These are phyloP conservation scores for Brevimyrus niger DNA, from an alignment of 2,113 vertebrate genomes.

Conservation along the genomic window DNA sequence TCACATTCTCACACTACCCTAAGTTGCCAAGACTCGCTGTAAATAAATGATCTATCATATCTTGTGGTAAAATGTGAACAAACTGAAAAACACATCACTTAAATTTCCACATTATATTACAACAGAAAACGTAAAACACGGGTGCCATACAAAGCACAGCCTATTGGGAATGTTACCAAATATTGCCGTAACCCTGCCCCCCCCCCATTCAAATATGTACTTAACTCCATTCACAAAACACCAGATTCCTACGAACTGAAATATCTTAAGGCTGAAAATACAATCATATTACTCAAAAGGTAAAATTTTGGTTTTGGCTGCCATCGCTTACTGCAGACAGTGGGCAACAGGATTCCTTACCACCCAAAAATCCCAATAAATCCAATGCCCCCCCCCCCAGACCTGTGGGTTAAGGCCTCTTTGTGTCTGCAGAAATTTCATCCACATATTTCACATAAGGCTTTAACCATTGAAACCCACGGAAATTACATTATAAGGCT, in stretches of 20 bases:
- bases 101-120: constrained; percentile 32
- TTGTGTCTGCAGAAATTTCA: constrained; percentile 14
- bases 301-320: constrained; percentile 2
- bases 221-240: background rate
- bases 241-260: constrained; percentile 15
- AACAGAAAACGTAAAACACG: constrained; percentile 40
- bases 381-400: constrained; percentile 25
- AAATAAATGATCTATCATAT: background rate
- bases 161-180: constrained; percentile 9
- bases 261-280: constrained; percentile 50
- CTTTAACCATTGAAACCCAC: background rate
- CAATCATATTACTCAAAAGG: constrained; percentile 23
- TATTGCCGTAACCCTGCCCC: background rate
- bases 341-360: background rate
- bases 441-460: background rate
- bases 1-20: background rate
- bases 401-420: constrained; percentile 50
- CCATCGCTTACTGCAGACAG: constrained; percentile 25
- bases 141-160: constrained; percentile 26
- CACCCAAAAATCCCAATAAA: constrained; percentile 20
- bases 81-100: constrained; percentile 9
- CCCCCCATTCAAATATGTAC: background rate
- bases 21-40: background rate
- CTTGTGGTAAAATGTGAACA: background rate
- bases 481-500: constrained; percentile 9